These are phyloP conservation scores for Sminthopsis crassicaudata DNA, from an alignment of 2,113 vertebrate genomes.

Conservation along the genomic window DNA sequence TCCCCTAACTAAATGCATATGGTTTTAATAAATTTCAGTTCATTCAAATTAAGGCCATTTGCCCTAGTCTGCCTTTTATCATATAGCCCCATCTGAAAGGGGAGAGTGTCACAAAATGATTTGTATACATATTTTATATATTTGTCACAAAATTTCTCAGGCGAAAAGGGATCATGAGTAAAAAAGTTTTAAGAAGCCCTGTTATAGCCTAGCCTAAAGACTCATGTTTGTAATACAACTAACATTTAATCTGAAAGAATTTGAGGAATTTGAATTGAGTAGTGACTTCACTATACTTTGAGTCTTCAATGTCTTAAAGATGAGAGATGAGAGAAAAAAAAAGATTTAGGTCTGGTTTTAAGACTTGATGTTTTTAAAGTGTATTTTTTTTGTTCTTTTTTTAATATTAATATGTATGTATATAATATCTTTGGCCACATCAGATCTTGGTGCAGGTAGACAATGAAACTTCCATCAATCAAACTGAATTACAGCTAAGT, in stretches of 20 bases:
- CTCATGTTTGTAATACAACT: background rate
- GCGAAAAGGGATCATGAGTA: no score
- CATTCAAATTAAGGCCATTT: background rate
- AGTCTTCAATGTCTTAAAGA: slow-evolving; percentile 15
- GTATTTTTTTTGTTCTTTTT: background rate
- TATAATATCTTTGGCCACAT: slow-evolving; percentile 40
- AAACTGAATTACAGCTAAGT: slow-evolving; percentile 84
- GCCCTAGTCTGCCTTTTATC: background rate
- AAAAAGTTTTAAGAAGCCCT: no score
- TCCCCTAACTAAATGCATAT: background rate
- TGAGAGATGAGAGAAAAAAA: background rate
- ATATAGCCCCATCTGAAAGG: background rate
- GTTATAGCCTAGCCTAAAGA: background rate
- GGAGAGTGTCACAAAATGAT: no score
- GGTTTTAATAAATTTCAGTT: background rate
- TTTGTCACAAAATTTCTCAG: no score
- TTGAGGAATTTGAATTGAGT: slow-evolving; percentile 3
- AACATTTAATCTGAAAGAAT: slow-evolving; percentile 23
- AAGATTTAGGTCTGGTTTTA: slow-evolving; percentile 39
- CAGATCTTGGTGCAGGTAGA: slow-evolving; percentile 84
- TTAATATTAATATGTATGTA: background rate
- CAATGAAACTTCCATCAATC: slow-evolving; percentile 87
- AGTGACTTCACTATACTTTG: background rate
- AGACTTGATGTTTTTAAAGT: slow-evolving; percentile 29
- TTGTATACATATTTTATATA: no score